Base-by-base conservation (phyloP, 1,140 invertebrate genomes). In the Drosophila mayri region DNA sequence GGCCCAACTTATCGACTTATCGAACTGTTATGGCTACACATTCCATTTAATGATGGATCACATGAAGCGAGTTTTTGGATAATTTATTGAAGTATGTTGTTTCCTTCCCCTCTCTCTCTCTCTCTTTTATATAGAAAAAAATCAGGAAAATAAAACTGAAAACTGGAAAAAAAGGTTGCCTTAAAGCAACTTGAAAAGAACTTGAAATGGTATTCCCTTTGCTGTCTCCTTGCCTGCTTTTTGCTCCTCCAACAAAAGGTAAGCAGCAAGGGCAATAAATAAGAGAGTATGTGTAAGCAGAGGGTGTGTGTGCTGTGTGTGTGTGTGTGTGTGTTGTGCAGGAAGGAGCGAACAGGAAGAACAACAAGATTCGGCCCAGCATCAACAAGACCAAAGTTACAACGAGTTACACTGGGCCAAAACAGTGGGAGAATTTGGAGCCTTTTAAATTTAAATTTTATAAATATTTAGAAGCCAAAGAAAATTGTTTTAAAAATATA, bases 241-340 rank as follows among this genome's bases (percentile, higher is more conserved):
- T 41, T 41, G 11, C 46, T 32, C 11, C 28, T 30, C 32, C 35
- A 49, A 38, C 64, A 67, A 68, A 68, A 67, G 63, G 66, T 54
- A 52, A 68, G 66, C 66, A 35, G 63, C 12, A 47, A 66, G 63
- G 65, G 46, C 66, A 68, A 68, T 68, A 68, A 68, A 68, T 68
- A 68, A 68, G 46, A n/a, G 20, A 52, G 37, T 68, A 35, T 61
- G 20, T 55, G 59, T 55, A 12, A 25, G 28, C 16, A 30, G 14
- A 16, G 50, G 20, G 52, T 55, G 20, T n/a, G 5, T 54, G 50
- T 20, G 18, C 9, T 37, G 37, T 35, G 37, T 14, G 58, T 46
- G 43, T 63, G 38, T 41, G 38, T 43, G 28, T 58, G 38, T 43
- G 38, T 18, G 20, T 32, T 66, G 40, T 37, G 55, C 20, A 14